Base-by-base conservation (phyloP, 2,888 invertebrate species). In the Pecten maximus region DNA sequence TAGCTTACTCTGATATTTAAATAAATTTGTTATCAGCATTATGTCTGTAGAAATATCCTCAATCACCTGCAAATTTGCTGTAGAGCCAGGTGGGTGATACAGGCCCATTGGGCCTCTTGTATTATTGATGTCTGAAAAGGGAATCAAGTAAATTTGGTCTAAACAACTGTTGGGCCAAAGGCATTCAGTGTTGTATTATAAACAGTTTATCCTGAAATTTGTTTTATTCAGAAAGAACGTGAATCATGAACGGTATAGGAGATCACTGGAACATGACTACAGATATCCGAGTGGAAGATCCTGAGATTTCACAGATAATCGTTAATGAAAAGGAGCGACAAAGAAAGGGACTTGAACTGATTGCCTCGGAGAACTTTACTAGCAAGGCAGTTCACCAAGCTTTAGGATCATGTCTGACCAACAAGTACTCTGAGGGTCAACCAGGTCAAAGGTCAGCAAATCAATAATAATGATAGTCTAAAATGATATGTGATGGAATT, bases 341-440 rank as follows among this genome's bases (percentile, higher is more conserved):
- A 97, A 97, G 97, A 91, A 97, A 97, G 94, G 98, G 99, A 0
- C 97, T 99, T 91, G 99, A 99, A 97, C 98, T 99, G 98, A 99
- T 99, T 96, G 99, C 99, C 23, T 99, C 99, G 50, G 99, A 97
- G 94, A 97, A 97, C 94, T 97, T 97, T 95, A 96, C 97, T 44
- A 97, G 97, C 91, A 96, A 95, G 91, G 97, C 97, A 39, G 97
- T 97, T 1, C 94, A 96, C 91, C 97, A 97, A 93, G 97, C 97
- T 40, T 96, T 97, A 1, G 97, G 97, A 40, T 97, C 97, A 6
- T 97, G 97, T 93, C 96, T 97, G 91, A 97, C 97, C 91, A 97
- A 97, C 96, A 97, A 97, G 95, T 97, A 97, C 94, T 97, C 97
- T 8, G 97, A 98, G 95, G 97, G 97, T 35, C 97, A 97, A 93